Evolutionary conservation across 2,888 invertebrate species (phyloP).

Genomic region (Hecatera dysodea): DNA sequence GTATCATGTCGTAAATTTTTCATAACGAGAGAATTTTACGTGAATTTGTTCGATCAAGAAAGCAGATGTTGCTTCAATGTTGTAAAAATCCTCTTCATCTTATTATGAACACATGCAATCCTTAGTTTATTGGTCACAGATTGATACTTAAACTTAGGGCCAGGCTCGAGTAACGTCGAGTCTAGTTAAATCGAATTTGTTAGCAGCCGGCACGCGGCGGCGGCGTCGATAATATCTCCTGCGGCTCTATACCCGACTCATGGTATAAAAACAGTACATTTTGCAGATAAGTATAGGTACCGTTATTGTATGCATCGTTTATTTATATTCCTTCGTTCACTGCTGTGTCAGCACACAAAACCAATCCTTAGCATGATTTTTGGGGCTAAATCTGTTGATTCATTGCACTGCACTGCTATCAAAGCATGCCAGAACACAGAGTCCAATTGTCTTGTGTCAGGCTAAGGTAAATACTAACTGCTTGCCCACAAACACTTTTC

Average conservation of each 20-base stretch:
- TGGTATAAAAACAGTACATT: slow-evolving; percentile 67
- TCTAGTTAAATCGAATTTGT: slow-evolving; percentile 73
- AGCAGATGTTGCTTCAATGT: slow-evolving; percentile 40
- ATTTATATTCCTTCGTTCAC: slow-evolving; percentile 55
- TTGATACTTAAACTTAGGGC: slow-evolving; percentile 42
- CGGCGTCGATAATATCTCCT: slow-evolving; percentile 66
- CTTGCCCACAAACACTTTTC: slow-evolving; percentile 69
- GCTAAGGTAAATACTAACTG: slow-evolving; percentile 63
- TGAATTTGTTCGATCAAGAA: slow-evolving; percentile 12
- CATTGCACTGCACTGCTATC: neutral
- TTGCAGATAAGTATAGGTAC: slow-evolving; percentile 30
- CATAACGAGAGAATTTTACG: slow-evolving; percentile 28
- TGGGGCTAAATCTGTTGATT: neutral
- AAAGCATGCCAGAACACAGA: slow-evolving; percentile 17
- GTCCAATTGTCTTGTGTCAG: slow-evolving; percentile 38
- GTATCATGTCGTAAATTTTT: slow-evolving; percentile 31
- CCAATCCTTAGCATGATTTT: neutral
- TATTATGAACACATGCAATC: slow-evolving; percentile 30
- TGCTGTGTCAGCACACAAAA: neutral
- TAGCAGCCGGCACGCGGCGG: slow-evolving; percentile 60
- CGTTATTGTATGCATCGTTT: slow-evolving; percentile 48
- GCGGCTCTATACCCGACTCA: slow-evolving; percentile 45
- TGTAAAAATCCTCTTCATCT: slow-evolving; percentile 36
- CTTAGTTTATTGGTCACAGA: slow-evolving; percentile 42
- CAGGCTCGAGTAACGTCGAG: slow-evolving; percentile 53